These are phyloP conservation scores for Syrphus vitripennis DNA, from an alignment of 2,888 invertebrate species.

Conservation along the genomic window DNA sequence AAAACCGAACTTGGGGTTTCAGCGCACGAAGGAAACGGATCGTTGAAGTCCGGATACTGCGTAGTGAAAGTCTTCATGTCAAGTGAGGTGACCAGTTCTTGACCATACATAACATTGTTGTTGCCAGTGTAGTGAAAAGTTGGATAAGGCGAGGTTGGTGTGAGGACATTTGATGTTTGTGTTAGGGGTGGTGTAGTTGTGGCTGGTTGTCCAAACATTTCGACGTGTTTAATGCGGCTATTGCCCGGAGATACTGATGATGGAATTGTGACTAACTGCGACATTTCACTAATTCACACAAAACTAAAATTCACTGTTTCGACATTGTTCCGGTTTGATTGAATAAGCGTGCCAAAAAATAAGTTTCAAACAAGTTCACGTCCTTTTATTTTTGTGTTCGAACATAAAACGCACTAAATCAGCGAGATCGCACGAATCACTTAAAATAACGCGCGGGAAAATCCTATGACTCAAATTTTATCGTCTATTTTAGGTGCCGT, in stretches of 20 bases:
- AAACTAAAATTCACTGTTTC: background rate
- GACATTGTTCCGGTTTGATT: constrained; percentile 35
- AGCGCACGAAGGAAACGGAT: constrained; percentile 76
- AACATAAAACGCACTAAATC: constrained; percentile 20
- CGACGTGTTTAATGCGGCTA: constrained; percentile 53
- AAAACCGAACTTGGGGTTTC: constrained; percentile 81
- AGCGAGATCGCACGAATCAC: background rate
- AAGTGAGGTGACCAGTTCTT: constrained; percentile 44
- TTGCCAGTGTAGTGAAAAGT: constrained; percentile 61
- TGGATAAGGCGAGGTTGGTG: constrained; percentile 74
- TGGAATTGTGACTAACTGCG: constrained; percentile 45
- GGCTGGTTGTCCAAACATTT: constrained; percentile 64
- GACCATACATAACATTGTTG: constrained; percentile 58
- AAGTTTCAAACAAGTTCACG: background rate
- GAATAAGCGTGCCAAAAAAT: constrained; percentile 12
- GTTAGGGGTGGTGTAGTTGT: constrained; percentile 30
- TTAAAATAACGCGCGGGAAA: constrained; percentile 77
- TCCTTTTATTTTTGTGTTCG: too few species aligned
- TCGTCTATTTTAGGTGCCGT: constrained; percentile 62
- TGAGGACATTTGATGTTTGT: constrained; percentile 66
- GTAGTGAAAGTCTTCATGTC: constrained; percentile 71
- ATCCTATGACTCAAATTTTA: constrained; percentile 76
- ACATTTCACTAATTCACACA: constrained; percentile 29
- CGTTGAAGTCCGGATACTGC: constrained; percentile 76
- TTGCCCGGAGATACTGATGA: constrained; percentile 33